Conservation (phyloP, 2,113 vertebrate species). For the Muntiacus reevesi region DNA sequence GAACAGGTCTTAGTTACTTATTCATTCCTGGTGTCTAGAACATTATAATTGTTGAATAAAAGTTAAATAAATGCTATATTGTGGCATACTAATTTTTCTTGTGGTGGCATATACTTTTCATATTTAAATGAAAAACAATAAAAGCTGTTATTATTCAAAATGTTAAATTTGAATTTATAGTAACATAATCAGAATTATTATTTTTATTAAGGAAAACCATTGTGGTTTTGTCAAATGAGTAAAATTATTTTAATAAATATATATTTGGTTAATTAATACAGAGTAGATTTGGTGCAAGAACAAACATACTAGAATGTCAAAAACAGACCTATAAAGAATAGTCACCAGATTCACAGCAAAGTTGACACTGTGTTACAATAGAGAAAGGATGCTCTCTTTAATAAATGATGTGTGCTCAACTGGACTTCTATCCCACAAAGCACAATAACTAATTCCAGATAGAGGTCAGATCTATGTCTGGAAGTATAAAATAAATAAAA, state of each 20-base stretch:
- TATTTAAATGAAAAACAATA: neutral
- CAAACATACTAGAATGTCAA: neutral
- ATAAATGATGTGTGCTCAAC: neutral
- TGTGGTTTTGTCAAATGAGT: neutral
- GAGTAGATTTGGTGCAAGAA: neutral
- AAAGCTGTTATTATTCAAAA: neutral
- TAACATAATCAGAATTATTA: neutral
- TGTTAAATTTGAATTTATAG: neutral
- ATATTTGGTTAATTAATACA: neutral
- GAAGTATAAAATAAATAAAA: neutral
- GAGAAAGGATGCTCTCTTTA: neutral
- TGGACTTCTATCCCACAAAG: neutral
- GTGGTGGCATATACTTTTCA: neutral
- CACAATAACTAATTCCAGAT: neutral
- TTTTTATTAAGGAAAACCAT: neutral
- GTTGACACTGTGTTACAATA: neutral
- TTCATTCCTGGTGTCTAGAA: neutral
- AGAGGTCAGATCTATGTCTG: neutral
- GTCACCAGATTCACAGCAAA: neutral
- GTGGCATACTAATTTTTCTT: neutral
- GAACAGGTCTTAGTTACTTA: neutral
- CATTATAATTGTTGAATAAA: neutral
- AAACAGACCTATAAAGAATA: neutral
- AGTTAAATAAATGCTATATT: neutral
- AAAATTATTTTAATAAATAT: neutral